Base-by-base conservation (phyloP, 1,140 invertebrate genomes). In the Aphelinus certus region DNA sequence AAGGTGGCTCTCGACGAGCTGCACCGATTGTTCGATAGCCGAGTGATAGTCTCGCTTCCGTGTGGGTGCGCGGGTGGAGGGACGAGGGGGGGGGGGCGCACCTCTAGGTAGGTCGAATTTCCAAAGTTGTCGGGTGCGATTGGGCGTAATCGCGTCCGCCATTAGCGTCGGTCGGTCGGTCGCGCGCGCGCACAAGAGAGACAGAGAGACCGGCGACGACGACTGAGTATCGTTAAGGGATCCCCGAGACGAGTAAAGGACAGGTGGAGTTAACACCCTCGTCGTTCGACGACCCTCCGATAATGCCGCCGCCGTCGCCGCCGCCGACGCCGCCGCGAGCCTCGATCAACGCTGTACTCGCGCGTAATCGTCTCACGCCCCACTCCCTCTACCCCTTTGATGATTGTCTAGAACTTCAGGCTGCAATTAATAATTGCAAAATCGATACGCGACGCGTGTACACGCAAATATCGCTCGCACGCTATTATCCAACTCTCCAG, bases 261-360 rank as follows among this genome's bases (percentile, higher is more conserved):
- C 80, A 81, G 83, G 78, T 81, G 81, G 81, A 80, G 81, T 83
- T 82, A 84, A 83, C 81, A 81, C 79, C 76, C 78, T 76, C 76
- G 69, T 26, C 79, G 79, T 80, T 79, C 77, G 75, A 81, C 69
- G 75, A 76, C 73, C 70, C 56, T 49, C 7, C 65, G 57, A 68
- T 74, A 74, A 63, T 55, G 72, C 42, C 51, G 26, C 57, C 57
- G 57, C 57, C 57, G 57, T 26, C 57, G 57, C 57, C 57, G 57
- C 57, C 57, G 57, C 57, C 26, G n/a, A n/a, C n/a, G 26, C 26
- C 26, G 26, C 26, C 26, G 7, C 63, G 10, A 49, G 51, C 42
- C 63, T 58, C 65, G 70, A 71, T 75, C 51, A 65, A 2, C 26
- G 26, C 10, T 26, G 48, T 55, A 9, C 9, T 57, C 65, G 26